Evolutionary conservation across 2,113 vertebrate genomes (phyloP).

Genomic region (Deroptyus accipitrinus): DNA sequence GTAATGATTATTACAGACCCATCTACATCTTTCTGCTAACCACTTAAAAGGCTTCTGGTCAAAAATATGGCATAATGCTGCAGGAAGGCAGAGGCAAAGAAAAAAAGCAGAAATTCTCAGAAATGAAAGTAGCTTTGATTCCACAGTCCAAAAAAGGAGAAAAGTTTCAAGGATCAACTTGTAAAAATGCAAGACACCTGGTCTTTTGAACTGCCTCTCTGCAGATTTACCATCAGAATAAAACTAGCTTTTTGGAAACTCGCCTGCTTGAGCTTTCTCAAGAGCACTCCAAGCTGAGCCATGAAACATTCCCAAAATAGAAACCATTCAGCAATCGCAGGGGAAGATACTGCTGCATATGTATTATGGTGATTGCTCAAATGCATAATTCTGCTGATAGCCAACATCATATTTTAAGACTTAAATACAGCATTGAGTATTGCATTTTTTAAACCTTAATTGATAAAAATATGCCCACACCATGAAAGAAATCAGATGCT

Average conservation of each 20-base stretch:
- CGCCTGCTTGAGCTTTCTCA: slow-evolving; percentile 6
- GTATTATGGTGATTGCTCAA: background rate
- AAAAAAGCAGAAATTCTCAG: background rate
- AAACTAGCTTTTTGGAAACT: background rate
- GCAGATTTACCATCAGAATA: background rate
- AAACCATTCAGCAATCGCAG: slow-evolving; percentile 18
- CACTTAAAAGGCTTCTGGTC: background rate
- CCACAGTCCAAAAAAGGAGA: background rate
- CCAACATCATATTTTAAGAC: background rate
- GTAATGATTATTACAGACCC: background rate
- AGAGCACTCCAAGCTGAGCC: slow-evolving; percentile 20
- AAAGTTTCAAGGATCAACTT: background rate
- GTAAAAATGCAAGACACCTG: slow-evolving; percentile 19
- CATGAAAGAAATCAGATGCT: background rate
- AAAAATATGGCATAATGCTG: background rate
- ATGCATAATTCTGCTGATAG: background rate
- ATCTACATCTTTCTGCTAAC: background rate
- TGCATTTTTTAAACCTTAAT: background rate
- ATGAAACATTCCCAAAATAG: slow-evolving; percentile 38
- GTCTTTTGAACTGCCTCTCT: background rate
- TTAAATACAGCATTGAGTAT: background rate
- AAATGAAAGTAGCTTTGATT: background rate
- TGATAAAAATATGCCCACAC: background rate
- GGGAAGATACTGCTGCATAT: background rate
- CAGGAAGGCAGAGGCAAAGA: background rate